Conservation (phyloP, 2,113 vertebrate species). For the Corythornis vintsioides region DNA sequence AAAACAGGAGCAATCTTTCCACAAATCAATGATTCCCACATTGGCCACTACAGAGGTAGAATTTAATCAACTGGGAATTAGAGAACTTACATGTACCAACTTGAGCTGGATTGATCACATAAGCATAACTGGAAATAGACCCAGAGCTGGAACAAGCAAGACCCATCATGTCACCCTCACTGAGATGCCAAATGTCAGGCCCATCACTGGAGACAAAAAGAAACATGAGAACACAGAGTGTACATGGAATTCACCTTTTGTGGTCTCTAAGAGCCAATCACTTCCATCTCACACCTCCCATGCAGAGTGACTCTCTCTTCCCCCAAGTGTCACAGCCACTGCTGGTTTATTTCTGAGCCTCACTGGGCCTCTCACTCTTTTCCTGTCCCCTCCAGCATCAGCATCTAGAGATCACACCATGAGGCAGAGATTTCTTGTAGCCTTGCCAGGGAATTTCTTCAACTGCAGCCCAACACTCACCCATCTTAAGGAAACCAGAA, state of each 20-base stretch:
- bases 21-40: neutral
- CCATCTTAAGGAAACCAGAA: neutral
- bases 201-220: neutral
- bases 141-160: neutral
- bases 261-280: neutral
- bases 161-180: neutral
- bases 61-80: constrained; percentile 14
- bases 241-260: neutral
- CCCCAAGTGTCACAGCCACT: neutral
- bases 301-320: neutral
- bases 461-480: neutral
- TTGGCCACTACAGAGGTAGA: neutral
- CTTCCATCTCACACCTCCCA: neutral
- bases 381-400: neutral
- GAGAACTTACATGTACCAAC: neutral
- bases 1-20: neutral
- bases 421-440: neutral
- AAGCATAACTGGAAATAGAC: neutral
- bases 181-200: neutral
- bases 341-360: neutral
- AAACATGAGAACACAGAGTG: accelerated
- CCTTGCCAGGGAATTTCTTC: neutral
- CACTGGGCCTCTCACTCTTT: accelerated
- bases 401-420: neutral
- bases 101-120: neutral